Base-by-base conservation (phyloP, 2,888 invertebrate species). In the Poecilus cupreus region DNA sequence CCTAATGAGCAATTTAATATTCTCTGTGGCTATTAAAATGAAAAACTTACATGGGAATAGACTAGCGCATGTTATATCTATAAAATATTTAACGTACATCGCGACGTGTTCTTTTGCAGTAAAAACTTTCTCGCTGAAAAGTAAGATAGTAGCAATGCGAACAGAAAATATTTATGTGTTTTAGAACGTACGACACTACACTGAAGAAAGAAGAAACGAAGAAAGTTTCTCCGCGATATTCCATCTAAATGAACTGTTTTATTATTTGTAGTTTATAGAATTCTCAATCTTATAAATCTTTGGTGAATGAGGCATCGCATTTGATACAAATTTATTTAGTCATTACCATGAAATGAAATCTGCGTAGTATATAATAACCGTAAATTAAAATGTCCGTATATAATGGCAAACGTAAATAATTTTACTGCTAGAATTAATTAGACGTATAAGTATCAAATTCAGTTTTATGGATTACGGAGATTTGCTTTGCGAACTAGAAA, bases 401-500 rank as follows among this genome's bases (percentile, higher is more conserved):
- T 57, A 76, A 76, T 37, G 39, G 37, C 16, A 37, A 39, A 57
- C 76, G 57, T 76, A 76, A 76, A 76, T 76, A 76, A 76, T 76
- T 76, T 76, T 76, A 57, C 22, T 39, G 18, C 57, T 11, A 57
- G 76, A 76, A 76, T 76, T 76, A 76, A 76, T 76, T 76, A 76
- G 76, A 57, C 57, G 76, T 76, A 57, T 57, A 76, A 76, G 76
- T 39, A 76, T 76, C 76, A 76, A 20, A 76, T 57, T 57, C 57
- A 76, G 76, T 76, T 76, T 76, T 76, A 76, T 76, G 76, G 57
- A 54, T 57, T 76, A 18, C 16, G 20, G 26, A 76, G 76, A 76
- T 76, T 57, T 76, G 57, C 57, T 76, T 76, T 57, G 57, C 54
- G 76, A 76, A 76, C 76, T 76, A 76, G 76, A 76, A 57, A 76